phyloP scores from a whole-genome alignment of 92 coral and sea anemone genomes.

The Parazoanthus swiftii region DNA sequence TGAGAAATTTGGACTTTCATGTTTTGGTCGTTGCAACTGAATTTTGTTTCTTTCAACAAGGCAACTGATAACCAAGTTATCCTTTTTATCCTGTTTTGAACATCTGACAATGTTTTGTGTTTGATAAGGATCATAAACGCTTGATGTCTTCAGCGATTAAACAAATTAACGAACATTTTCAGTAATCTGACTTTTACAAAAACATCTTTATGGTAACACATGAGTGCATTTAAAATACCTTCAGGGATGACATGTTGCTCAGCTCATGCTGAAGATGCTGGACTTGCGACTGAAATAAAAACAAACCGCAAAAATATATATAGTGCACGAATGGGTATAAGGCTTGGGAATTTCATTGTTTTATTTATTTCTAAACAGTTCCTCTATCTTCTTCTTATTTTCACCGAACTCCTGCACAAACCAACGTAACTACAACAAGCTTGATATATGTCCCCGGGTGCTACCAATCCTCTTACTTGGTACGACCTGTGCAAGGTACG shows the following conservation, averaged over 20 bases:
- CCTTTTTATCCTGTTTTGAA: background rate
- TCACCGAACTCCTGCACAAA: too few relatives aligned
- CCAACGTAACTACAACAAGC: too few relatives aligned
- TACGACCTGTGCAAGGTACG: too few relatives aligned
- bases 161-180: too few relatives aligned
- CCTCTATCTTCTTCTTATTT: too few relatives aligned
- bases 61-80: background rate
- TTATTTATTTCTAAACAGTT: too few relatives aligned
- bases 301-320: background rate
- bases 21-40: too few relatives aligned
- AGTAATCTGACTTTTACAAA: background rate
- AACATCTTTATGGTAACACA: too few relatives aligned
- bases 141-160: background rate
- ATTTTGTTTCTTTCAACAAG: background rate
- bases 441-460: too few relatives aligned
- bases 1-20: too few relatives aligned
- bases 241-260: conserved; percentile 47
- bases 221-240: conserved; percentile 49
- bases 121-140: background rate
- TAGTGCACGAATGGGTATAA: background rate
- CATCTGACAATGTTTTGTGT: background rate
- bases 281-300: conserved; percentile 66
- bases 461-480: too few relatives aligned
- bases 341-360: background rate
- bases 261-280: conserved; percentile 80